A percentile compares a stretch with the other conserved stretches of the same genome.
Evolutionary conservation across 2,888 invertebrate genomes (phyloP).

Genomic region (Andrena marginata): DNA sequence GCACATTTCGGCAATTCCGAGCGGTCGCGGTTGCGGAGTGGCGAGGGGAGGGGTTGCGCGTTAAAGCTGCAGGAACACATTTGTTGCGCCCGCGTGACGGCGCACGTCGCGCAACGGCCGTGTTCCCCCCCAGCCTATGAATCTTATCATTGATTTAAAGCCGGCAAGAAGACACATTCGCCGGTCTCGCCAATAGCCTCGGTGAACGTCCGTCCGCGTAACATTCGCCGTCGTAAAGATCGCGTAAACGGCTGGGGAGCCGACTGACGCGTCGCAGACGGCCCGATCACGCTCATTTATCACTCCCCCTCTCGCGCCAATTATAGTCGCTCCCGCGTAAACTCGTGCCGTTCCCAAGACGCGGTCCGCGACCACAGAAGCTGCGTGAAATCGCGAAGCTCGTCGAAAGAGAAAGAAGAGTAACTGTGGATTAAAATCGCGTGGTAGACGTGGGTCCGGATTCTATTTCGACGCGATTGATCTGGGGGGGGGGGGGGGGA

Average conservation of each 20-base stretch:
- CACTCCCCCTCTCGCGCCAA: not conserved
- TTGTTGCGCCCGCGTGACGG: constrained; percentile 42
- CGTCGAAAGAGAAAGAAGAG: not conserved
- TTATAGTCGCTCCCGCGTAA: constrained; percentile 17
- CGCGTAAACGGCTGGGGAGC: constrained; percentile 7
- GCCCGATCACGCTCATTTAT: constrained; percentile 19
- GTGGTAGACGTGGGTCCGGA: not conserved
- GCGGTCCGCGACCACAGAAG: not conserved
- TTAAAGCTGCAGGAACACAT: constrained; percentile 51
- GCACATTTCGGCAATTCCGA: constrained; percentile 46
- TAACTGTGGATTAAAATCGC: too few relatives aligned
- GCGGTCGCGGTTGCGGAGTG: not conserved
- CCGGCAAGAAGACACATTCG: constrained; percentile 36
- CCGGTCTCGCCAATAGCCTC: constrained; percentile 5
- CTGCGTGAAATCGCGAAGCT: not conserved
- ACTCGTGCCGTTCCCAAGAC: not conserved
- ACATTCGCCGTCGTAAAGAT: constrained; percentile 24
- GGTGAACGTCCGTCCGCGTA: constrained; percentile 6
- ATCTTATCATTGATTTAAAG: constrained; percentile 61
- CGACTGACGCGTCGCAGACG: constrained; percentile 3
- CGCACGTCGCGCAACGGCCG: constrained; percentile 35
- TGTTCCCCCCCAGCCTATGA: constrained; percentile 44
- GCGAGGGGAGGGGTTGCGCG: constrained; percentile 5
- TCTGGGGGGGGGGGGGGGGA: not conserved
- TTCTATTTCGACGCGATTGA: not conserved